Evolutionary conservation across 2,113 vertebrate species (phyloP).

Genomic region (Lophochroa leadbeateri): DNA sequence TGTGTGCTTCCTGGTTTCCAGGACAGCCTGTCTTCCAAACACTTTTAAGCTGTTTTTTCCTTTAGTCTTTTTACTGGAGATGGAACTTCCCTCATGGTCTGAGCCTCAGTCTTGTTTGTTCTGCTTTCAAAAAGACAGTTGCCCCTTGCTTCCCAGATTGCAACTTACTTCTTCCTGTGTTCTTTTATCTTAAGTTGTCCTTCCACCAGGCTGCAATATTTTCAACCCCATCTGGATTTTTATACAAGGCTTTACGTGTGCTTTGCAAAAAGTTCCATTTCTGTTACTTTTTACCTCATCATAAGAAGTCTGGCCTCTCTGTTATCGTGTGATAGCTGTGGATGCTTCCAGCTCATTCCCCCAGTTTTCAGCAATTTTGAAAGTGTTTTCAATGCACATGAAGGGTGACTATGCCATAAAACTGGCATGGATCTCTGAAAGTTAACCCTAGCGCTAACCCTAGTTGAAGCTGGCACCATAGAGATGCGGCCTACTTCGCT

Average conservation of each 20-base stretch:
- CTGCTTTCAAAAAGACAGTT: not conserved
- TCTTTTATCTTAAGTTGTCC: not conserved
- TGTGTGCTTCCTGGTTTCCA: not conserved
- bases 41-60: not conserved
- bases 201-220: not conserved
- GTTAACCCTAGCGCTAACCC: too few relatives aligned
- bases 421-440: too few relatives aligned
- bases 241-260: accelerated
- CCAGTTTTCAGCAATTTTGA: not conserved
- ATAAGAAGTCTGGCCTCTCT: not conserved
- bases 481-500: too few relatives aligned
- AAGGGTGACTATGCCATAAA: not conserved
- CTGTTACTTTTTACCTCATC: not conserved
- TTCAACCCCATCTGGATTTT: not conserved
- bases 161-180: accelerated
- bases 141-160: not conserved
- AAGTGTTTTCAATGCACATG: not conserved
- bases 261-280: not conserved
- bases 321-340: not conserved
- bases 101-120: not conserved
- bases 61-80: not conserved
- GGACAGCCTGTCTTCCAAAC: not conserved
- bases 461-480: too few relatives aligned
- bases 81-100: not conserved
- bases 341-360: not conserved